Conservation (phyloP, 1,140 invertebrate genomes). For the Drosophila burlai region DNA sequence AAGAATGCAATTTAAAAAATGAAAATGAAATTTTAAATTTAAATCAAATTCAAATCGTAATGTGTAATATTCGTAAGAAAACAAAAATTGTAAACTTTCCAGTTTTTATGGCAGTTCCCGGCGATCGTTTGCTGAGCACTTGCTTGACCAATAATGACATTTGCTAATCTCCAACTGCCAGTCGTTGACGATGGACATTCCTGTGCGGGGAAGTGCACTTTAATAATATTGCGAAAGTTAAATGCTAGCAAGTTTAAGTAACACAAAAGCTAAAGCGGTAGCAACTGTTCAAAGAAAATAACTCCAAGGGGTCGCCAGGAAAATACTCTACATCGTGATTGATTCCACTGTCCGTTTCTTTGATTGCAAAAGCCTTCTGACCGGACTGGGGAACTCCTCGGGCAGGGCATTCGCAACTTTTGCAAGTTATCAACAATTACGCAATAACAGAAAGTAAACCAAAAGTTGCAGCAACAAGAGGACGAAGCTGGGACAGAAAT, state of each 20-base stretch:
- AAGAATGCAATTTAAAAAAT: background rate
- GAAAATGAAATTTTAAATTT: too few relatives aligned
- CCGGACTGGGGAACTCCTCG: slow-evolving; percentile 1
- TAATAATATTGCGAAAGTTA: slow-evolving; percentile 76
- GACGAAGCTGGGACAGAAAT: slow-evolving; percentile 37
- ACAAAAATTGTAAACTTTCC: background rate
- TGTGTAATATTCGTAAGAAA: background rate
- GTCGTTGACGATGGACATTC: slow-evolving; percentile 7
- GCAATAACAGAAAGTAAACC: slow-evolving; percentile 68
- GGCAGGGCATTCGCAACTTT: slow-evolving; percentile 60
- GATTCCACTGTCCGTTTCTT: background rate
- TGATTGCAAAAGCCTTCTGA: slow-evolving; percentile 2
- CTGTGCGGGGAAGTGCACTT: slow-evolving; percentile 50
- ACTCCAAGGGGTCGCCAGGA: background rate
- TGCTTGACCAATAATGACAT: slow-evolving; percentile 50
- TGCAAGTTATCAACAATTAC: slow-evolving; percentile 78
- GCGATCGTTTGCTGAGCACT: slow-evolving; percentile 48
- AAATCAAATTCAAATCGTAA: background rate
- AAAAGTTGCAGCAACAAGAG: slow-evolving; percentile 59
- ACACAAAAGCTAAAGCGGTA: slow-evolving; percentile 31
- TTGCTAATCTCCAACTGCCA: slow-evolving; percentile 65
- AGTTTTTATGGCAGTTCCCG: slow-evolving; percentile 1
- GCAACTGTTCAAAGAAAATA: slow-evolving; percentile 7
- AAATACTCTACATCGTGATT: slow-evolving; percentile 17
- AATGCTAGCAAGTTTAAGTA: slow-evolving; percentile 34